phyloP scores from a whole-genome alignment of 2,888 invertebrate species.

The Orthosia cruda region DNA sequence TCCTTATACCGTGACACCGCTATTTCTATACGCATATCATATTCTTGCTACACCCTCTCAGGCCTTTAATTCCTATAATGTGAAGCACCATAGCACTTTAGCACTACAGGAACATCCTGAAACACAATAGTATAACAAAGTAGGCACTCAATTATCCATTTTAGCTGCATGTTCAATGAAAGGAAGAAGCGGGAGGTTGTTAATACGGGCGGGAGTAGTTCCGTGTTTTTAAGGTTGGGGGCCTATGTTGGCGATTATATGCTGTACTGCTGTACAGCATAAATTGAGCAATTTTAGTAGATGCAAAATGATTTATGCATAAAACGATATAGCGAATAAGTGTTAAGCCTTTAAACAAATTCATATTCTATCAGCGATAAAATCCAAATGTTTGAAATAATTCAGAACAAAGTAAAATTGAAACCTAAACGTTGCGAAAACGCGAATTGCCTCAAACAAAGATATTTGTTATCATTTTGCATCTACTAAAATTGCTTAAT shows the following conservation, averaged over 20 bases:
- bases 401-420: too few species aligned
- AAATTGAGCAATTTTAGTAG: neutral
- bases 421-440: too few species aligned
- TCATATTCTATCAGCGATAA: too few species aligned
- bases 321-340: too few species aligned
- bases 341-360: too few species aligned
- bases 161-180: constrained; percentile 68
- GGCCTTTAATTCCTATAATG: constrained; percentile 7
- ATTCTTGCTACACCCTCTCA: neutral
- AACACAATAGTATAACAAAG: constrained; percentile 11
- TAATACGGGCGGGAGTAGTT: constrained; percentile 48
- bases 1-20: neutral
- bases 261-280: neutral
- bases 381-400: too few species aligned
- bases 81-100: constrained; percentile 3
- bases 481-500: too few species aligned
- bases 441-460: too few species aligned
- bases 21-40: neutral
- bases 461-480: too few species aligned
- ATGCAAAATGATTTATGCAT: too few species aligned
- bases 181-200: constrained; percentile 55
- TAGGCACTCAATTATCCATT: constrained; percentile 52
- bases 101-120: neutral
- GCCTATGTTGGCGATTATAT: constrained; percentile 16
- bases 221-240: constrained; percentile 27